Evolutionary conservation across 2,113 vertebrate species (phyloP), one percentile per base, ranked within the genome.

Genomic region (Eleginops maclovinus): DNA sequence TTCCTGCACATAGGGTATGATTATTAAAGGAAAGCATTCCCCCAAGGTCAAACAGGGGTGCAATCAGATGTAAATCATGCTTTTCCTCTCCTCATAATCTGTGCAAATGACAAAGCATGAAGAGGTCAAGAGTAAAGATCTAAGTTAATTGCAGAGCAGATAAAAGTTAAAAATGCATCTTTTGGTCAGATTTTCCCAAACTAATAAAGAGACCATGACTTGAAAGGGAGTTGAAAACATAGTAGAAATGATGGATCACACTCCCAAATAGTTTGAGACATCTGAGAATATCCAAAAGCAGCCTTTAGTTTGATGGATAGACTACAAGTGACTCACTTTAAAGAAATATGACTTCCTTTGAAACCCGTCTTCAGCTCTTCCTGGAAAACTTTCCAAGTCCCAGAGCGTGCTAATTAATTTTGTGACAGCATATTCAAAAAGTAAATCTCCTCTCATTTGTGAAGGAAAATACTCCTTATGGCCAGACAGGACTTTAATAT

Each of bases 1-100:
- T 73, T 60, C 58, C 51, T 78, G 68, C 77, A 81, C 54, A 78
- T 61, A 72, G 75, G 65, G 24, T 12, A 13, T 53, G 24, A 86
- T 87, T 87, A 86, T 89, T 83, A 75, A 88, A 85, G 80, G 16
- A 85, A 87, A 81, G 78, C 60, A n/a, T 63, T 62, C 26, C 51
- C n/a, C 53, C 67, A 88, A 86, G 85, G 88, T 89, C 87, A 82
- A 78, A 83, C 24, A 54, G 58, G 60, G 36, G 24, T 3, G 72
- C 14, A 55, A 81, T 81, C 21, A 40, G 44, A 73, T 60, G 21
- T 77, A 84, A 90, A 87, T 71, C 9, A 17, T 2, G 4, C n/a
- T 75, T 72, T 56, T 66, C 26, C 4, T 36, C 4, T 72, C 68
- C 63, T 68, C 73, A 31, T 59, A 67, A 74, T 74, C 41, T 53